Evolutionary conservation across 2,113 vertebrate species (phyloP).

Genomic region (Nannospalax galili): DNA sequence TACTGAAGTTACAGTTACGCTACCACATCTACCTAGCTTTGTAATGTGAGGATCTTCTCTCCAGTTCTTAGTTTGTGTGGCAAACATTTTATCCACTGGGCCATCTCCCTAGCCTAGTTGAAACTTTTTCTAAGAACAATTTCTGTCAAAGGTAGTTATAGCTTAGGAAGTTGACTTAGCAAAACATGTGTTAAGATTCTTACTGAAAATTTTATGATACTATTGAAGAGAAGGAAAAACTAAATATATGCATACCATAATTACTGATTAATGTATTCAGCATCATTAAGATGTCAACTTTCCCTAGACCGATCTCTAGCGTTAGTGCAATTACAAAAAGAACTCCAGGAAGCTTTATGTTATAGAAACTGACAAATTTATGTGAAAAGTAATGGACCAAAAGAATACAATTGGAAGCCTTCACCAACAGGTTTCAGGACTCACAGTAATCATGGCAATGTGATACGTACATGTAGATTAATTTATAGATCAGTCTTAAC

Average conservation of each 20-base stretch:
- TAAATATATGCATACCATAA: neutral
- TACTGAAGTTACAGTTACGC: too few species aligned
- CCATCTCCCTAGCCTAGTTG: too few species aligned
- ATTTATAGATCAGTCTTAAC: neutral
- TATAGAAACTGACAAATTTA: neutral
- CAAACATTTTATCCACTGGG: too few species aligned
- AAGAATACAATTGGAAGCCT: neutral
- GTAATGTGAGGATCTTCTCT: too few species aligned
- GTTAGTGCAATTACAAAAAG: neutral
- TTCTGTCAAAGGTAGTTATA: neutral
- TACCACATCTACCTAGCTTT: too few species aligned
- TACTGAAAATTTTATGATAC: neutral
- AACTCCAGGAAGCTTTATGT: neutral
- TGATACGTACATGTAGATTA: neutral
- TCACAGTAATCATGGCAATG: too few species aligned
- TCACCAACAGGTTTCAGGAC: neutral
- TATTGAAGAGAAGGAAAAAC: neutral
- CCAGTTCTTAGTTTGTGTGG: too few species aligned
- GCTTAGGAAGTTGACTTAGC: neutral
- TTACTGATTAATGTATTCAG: neutral
- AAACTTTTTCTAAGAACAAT: neutral
- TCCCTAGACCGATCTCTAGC: neutral
- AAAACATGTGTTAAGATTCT: neutral
- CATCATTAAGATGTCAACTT: neutral
- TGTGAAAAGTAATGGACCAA: neutral